These are phyloP conservation scores for Hylia prasina DNA, from an alignment of 2,113 vertebrate species.

Conservation along the genomic window DNA sequence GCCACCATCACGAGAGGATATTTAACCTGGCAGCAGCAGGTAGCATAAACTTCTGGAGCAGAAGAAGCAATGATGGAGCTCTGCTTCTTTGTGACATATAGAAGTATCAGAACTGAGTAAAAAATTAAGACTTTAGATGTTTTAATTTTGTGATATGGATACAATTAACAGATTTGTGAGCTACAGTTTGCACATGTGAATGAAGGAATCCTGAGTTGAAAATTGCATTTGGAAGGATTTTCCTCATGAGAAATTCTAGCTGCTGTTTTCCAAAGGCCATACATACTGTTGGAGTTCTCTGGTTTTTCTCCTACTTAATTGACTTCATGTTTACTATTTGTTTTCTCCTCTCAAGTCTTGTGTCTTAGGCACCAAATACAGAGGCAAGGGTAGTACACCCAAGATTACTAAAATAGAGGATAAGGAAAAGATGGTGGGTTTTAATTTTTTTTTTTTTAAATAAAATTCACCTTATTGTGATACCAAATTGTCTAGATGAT, in stretches of 20 bases:
- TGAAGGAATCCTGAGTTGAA: not conserved
- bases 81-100: not conserved
- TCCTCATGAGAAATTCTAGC: not conserved
- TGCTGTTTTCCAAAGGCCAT: not conserved
- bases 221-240: not conserved
- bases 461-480: not conserved
- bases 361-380: not conserved
- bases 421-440: rapidly evolving
- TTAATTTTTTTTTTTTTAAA: not conserved
- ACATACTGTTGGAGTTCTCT: not conserved
- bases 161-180: not conserved
- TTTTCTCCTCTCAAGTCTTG: not conserved
- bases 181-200: not conserved
- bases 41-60: not conserved
- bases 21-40: not conserved
- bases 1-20: not conserved
- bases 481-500: not conserved
- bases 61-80: not conserved
- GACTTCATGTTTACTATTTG: not conserved
- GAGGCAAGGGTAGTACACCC: not conserved
- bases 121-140: not conserved
- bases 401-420: not conserved
- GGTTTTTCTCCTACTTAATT: not conserved
- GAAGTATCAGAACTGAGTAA: not conserved
- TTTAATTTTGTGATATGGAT: not conserved